phyloP scores from a whole-genome alignment of 2,113 vertebrate genomes.

The Gallinago jamesoni region DNA sequence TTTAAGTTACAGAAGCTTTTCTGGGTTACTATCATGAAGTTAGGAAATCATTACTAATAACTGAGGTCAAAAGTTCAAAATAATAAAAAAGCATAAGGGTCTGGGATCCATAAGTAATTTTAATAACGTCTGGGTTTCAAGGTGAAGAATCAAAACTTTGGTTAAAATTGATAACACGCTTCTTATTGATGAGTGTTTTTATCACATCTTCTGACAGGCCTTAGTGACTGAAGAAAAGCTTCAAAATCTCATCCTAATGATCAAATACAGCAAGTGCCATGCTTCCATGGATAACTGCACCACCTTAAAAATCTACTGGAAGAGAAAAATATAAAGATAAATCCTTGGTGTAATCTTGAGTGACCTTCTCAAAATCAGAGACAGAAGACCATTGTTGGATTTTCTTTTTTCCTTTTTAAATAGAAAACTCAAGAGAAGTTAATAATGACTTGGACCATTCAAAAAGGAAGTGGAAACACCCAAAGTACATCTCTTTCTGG shows the following conservation, averaged over 20 bases:
- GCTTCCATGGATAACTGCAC: not conserved
- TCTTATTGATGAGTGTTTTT: not conserved
- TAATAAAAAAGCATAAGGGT: not conserved
- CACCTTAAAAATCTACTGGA: not conserved
- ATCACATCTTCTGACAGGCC: not conserved
- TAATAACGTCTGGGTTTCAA: not conserved
- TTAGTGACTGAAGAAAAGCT: not conserved
- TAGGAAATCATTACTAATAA: not conserved
- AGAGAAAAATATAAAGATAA: not conserved
- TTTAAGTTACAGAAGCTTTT: not conserved
- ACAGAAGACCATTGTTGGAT: not conserved
- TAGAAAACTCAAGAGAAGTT: not conserved
- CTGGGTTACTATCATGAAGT: not conserved
- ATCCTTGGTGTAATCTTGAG: not conserved
- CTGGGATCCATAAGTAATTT: not conserved
- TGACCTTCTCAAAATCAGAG: not conserved
- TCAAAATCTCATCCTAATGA: not conserved
- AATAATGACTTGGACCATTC: not conserved
- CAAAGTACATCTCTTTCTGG: not conserved
- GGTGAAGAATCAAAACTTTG: not conserved
- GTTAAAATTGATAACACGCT: not conserved
- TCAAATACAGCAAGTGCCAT: not conserved
- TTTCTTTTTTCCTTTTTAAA: not conserved
- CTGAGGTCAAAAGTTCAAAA: not conserved
- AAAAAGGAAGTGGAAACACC: not conserved